Evolutionary conservation across 2,797 vertebrate genomes (phyloP).

Genomic region (Garrulus glandarius): DNA sequence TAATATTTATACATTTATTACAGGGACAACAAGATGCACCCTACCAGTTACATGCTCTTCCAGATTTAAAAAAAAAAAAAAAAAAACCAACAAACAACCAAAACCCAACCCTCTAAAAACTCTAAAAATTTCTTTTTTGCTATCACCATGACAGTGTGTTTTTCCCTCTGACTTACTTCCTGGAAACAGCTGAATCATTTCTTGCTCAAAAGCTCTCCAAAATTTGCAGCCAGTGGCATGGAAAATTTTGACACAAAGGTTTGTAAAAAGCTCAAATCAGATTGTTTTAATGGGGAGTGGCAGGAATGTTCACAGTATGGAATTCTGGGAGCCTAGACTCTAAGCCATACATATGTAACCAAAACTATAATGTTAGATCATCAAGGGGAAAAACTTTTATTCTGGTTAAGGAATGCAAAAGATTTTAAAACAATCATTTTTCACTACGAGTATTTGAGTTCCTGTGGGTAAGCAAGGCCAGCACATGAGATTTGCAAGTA

Average conservation of each 20-base stretch:
- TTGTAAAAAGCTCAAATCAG: background rate
- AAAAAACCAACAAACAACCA: rapidly evolving
- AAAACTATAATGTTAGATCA: background rate
- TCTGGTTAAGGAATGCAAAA: background rate
- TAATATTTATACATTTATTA: background rate
- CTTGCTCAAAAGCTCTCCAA: background rate
- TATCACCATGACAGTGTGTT: background rate
- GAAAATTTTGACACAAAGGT: background rate
- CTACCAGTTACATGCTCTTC: background rate
- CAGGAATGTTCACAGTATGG: background rate
- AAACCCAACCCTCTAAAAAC: background rate
- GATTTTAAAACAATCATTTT: background rate
- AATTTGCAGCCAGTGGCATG: background rate
- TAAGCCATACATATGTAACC: background rate
- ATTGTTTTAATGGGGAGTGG: background rate
- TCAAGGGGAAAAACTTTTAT: background rate
- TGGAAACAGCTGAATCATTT: slow-evolving; percentile 28
- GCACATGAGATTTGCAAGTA: background rate
- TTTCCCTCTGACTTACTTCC: background rate
- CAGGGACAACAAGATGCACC: background rate
- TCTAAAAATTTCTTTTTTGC: background rate
- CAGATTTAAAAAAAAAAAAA: background rate
- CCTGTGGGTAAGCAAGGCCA: background rate
- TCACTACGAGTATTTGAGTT: background rate
- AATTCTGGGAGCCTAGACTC: background rate